Percentiles rank a stretch among this genome's conserved stretches.
phyloP scores from a whole-genome alignment of 2,888 invertebrate species.

The Keiferia lycopersicella region DNA sequence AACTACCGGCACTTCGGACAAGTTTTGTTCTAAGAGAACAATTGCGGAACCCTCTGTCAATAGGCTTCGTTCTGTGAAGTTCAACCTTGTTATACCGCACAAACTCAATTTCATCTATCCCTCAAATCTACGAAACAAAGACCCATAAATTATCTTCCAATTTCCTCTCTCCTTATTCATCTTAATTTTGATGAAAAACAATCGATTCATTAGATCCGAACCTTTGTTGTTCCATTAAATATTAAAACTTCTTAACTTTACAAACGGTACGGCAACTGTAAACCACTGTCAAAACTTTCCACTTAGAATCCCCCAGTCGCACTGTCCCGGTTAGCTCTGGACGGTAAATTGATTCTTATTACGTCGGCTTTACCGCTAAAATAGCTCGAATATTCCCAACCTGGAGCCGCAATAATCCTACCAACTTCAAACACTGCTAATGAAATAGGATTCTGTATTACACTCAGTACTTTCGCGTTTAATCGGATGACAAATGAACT shows the following conservation, averaged over 20 bases:
- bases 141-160: conserved; percentile 19
- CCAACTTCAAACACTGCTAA: conserved; percentile 38
- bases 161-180: conserved; percentile 12
- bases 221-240: conserved; percentile 41
- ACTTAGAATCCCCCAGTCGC: conserved; percentile 41
- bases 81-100: conserved; percentile 3
- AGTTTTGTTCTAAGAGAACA: conserved; percentile 6
- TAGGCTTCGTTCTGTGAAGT: conserved; percentile 9
- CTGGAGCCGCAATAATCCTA: conserved; percentile 33
- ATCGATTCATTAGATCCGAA: conserved; percentile 31
- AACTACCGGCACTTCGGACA: conserved; percentile 6
- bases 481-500: conserved; percentile 26
- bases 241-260: conserved; percentile 49
- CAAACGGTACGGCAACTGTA: conserved; percentile 43
- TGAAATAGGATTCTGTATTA: conserved; percentile 34
- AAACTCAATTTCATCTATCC: conserved; percentile 16
- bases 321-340: conserved; percentile 31
- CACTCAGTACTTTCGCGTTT: conserved; percentile 26
- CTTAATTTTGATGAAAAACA: conserved; percentile 20
- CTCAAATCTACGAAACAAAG: conserved; percentile 16
- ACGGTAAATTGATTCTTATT: conserved; percentile 38
- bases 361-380: conserved; percentile 34
- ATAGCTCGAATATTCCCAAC: conserved; percentile 29
- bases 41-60: neutral
- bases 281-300: conserved; percentile 51